Conservation (phyloP, 2,113 vertebrate genomes). For the Cyanoramphus novaezelandiae region DNA sequence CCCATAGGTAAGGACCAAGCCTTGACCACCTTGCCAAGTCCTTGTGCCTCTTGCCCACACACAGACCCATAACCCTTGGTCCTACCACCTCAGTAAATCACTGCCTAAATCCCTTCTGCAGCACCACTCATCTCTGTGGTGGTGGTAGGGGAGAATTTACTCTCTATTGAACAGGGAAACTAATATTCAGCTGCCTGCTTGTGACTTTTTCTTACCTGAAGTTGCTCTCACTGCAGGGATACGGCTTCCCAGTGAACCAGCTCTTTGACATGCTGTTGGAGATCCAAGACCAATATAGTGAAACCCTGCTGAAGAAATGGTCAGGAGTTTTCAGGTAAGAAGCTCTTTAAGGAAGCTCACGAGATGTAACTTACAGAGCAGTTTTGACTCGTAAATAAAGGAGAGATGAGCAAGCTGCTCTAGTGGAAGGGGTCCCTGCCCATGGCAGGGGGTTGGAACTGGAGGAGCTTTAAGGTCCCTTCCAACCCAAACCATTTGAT, state of each 20-base stretch:
- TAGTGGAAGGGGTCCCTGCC: background rate
- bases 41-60: background rate
- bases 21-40: background rate
- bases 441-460: background rate
- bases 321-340: conserved; percentile 89
- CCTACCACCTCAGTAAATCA: accelerated
- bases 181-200: accelerated
- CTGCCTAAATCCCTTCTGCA: background rate
- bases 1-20: background rate
- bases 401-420: background rate
- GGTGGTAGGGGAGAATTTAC: background rate
- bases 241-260: conserved; percentile 93
- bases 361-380: accelerated
- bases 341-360: accelerated
- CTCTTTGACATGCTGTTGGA: conserved; percentile 97
- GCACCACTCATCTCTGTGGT: accelerated
- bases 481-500: background rate
- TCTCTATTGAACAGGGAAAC: background rate
- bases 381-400: background rate
- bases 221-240: conserved; percentile 77
- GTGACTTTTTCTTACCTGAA: background rate
- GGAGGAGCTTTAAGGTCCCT: background rate
- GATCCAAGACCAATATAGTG: conserved; percentile 94
- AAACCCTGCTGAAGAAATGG: conserved; percentile 95
- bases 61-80: background rate